These are phyloP conservation scores for Megalurothrips usitatus DNA, from an alignment of 2,888 invertebrate species.

Conservation along the genomic window DNA sequence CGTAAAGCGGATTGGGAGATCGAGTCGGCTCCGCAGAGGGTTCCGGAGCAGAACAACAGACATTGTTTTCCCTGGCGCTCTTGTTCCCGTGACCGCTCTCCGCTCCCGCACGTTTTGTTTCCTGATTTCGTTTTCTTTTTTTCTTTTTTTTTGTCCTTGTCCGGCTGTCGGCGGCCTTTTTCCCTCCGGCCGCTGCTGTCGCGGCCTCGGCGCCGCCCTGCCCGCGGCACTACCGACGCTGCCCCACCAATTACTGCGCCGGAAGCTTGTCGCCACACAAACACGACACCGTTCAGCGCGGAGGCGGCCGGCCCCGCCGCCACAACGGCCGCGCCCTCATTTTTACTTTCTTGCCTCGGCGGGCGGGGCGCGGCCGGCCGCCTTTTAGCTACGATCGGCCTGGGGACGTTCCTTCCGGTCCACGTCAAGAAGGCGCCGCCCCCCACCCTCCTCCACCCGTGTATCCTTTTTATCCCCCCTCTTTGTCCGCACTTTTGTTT, in stretches of 20 bases:
- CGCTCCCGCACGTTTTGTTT: background rate
- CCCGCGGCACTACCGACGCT: too few relatives aligned
- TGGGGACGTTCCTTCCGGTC: background rate
- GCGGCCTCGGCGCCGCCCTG: too few relatives aligned
- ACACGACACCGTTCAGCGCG: background rate
- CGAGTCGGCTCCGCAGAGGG: too few relatives aligned
- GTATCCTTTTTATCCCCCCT: background rate
- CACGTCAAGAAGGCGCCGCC: background rate
- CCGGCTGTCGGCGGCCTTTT: too few relatives aligned
- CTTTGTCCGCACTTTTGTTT: slow-evolving; percentile 14
- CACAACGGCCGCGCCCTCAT: background rate
- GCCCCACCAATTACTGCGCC: background rate
- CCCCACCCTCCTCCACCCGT: background rate
- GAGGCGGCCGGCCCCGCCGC: too few relatives aligned
- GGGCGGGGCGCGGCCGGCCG: background rate
- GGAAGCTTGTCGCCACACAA: slow-evolving; percentile 1
- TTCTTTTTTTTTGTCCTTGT: too few relatives aligned
- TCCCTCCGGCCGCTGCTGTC: too few relatives aligned
- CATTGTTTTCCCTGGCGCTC: too few relatives aligned
- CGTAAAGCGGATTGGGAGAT: too few relatives aligned
- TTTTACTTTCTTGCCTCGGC: background rate
- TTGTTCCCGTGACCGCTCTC: background rate
- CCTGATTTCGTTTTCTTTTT: too few relatives aligned
- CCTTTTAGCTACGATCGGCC: background rate
- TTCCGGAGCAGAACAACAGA: too few relatives aligned